A percentile compares a stretch with the other conserved stretches of the same genome.
phyloP scores from a whole-genome alignment of 1,140 invertebrate species.

The Cherax quadricarinatus region DNA sequence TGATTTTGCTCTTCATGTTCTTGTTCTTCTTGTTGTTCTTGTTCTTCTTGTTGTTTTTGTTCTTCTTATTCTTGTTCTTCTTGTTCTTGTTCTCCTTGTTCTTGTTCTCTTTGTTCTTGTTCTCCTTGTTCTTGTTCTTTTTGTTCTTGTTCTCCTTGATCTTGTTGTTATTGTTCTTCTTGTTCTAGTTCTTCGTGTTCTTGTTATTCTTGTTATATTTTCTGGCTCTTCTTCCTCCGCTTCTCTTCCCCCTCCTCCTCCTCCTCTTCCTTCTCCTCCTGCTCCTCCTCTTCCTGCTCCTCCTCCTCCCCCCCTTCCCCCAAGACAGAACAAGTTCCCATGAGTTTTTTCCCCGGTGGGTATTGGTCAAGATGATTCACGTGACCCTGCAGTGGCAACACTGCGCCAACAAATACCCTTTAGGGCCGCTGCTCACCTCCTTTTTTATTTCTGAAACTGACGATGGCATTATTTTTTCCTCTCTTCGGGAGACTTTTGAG shows the following conservation, averaged over 20 bases:
- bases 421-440: background rate
- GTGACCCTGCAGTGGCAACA: slow-evolving; percentile 18
- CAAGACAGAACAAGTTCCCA: background rate
- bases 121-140: too few relatives aligned
- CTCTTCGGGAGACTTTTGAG: background rate
- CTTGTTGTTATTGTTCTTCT: too few relatives aligned
- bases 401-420: background rate
- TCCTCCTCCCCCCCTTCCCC: background rate
- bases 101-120: too few relatives aligned
- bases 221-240: background rate
- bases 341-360: background rate
- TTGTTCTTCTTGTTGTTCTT: background rate
- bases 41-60: too few relatives aligned
- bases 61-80: too few relatives aligned
- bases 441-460: background rate
- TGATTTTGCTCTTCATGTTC: background rate
- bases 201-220: background rate
- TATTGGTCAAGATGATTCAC: slow-evolving; percentile 31
- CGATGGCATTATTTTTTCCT: background rate
- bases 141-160: too few relatives aligned
- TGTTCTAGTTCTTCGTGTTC: background rate
- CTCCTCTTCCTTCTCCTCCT: background rate
- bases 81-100: too few relatives aligned
- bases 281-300: too few relatives aligned
- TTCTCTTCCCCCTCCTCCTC: slow-evolving; percentile 16